Conservation (phyloP, 1,140 invertebrate species). For the Macrotrachela quadricornifera region DNA sequence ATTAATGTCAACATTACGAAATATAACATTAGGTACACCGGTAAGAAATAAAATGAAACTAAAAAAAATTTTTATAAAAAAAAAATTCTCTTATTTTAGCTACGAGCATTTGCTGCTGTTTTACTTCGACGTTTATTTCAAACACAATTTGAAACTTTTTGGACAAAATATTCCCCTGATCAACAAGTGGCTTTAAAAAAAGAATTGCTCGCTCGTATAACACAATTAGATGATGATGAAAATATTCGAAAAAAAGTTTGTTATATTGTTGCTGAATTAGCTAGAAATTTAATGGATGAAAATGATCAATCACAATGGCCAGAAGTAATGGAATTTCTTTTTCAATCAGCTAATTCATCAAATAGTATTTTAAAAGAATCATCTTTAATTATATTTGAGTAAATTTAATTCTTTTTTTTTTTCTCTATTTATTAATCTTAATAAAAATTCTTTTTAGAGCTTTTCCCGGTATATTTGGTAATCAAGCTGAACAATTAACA, state of each 20-base stretch:
- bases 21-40: too few relatives aligned
- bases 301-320: slow-evolving; percentile 90
- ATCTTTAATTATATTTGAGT: slow-evolving; percentile 77
- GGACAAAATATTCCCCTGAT: slow-evolving; percentile 53
- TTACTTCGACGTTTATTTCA: slow-evolving; percentile 65
- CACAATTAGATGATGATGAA: slow-evolving; percentile 45
- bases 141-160: slow-evolving; percentile 54
- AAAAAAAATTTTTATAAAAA: too few relatives aligned
- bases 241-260: slow-evolving; percentile 67
- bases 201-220: slow-evolving; percentile 53
- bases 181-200: slow-evolving; percentile 50
- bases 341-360: slow-evolving; percentile 66
- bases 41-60: too few relatives aligned
- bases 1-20: too few relatives aligned
- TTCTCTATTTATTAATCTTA: neutral
- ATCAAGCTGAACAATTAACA: slow-evolving; percentile 69
- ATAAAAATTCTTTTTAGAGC: slow-evolving; percentile 37
- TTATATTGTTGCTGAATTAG: slow-evolving; percentile 77
- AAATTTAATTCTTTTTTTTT: slow-evolving; percentile 22
- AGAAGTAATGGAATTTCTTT: slow-evolving; percentile 83
- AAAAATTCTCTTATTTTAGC: slow-evolving; percentile 14
- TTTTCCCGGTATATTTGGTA: slow-evolving; percentile 86
- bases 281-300: slow-evolving; percentile 76
- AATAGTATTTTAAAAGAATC: slow-evolving; percentile 65
- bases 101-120: slow-evolving; percentile 64